These are phyloP conservation scores for Delia radicum DNA, from an alignment of 1,140 invertebrate species.

Conservation along the genomic window DNA sequence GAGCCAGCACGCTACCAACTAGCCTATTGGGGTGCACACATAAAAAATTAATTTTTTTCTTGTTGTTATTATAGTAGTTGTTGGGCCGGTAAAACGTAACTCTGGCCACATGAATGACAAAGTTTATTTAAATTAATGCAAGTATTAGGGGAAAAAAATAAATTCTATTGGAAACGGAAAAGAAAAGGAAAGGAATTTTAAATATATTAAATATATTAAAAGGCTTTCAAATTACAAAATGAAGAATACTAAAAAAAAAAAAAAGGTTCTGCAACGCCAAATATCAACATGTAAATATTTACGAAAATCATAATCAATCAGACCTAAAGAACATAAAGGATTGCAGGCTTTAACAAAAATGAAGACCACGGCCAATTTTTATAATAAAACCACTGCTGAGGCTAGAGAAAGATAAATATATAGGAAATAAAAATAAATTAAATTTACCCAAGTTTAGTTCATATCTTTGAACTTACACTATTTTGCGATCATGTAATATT, in stretches of 20 bases:
- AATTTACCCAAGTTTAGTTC: too few species aligned
- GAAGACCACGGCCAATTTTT: constrained; percentile 89
- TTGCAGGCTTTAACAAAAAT: constrained; percentile 82
- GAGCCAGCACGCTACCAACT: too few species aligned
- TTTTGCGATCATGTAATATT: constrained; percentile 76
- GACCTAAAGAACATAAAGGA: constrained; percentile 76
- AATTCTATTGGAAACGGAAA: too few species aligned
- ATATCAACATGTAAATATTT: constrained; percentile 83
- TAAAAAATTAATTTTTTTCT: too few species aligned
- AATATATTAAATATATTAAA: neutral
- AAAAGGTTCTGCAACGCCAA: constrained; percentile 53
- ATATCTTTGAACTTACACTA: constrained; percentile 66
- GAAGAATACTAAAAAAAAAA: too few species aligned
- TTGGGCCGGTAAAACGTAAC: too few species aligned
- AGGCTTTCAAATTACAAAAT: too few species aligned
- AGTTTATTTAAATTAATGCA: too few species aligned
- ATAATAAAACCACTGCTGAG: constrained; percentile 90
- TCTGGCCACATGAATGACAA: too few species aligned
- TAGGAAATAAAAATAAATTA: neutral
- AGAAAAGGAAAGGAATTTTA: neutral
- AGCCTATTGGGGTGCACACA: too few species aligned
- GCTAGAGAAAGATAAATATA: constrained; percentile 61
- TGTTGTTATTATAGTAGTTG: too few species aligned
- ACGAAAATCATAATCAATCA: constrained; percentile 76
- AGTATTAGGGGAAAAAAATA: neutral